Evolutionary conservation across 2,888 invertebrate genomes (phyloP).

Genomic region (Seira musarum): DNA sequence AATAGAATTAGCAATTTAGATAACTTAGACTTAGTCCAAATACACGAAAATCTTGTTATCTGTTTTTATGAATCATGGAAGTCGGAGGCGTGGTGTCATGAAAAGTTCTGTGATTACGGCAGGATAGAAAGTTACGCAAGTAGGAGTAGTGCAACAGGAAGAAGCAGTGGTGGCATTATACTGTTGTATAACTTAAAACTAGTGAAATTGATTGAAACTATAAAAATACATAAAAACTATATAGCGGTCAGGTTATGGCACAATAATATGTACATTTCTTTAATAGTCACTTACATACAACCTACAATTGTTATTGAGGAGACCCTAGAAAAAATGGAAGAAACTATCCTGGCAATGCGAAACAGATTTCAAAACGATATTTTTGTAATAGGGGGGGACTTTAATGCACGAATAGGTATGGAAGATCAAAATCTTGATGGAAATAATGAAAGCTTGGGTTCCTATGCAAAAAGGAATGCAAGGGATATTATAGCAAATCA

Average conservation of each 20-base stretch:
- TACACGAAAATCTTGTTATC: conserved; percentile 14
- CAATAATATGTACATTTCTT: not conserved
- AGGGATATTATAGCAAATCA: not conserved
- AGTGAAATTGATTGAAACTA: not conserved
- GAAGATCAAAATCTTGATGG: not conserved
- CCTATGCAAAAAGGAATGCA: not conserved
- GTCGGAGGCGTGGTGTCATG: not conserved
- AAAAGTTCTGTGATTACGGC: not conserved
- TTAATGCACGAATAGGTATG: not conserved
- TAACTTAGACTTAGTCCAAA: not conserved
- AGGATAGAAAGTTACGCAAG: not conserved
- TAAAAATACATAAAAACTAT: not conserved
- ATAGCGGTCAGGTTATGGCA: not conserved
- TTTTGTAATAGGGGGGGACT: not conserved
- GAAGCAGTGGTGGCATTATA: conserved; percentile 3
- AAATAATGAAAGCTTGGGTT: too few relatives aligned
- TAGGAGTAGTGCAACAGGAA: not conserved
- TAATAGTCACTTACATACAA: not conserved
- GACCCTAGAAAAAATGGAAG: not conserved
- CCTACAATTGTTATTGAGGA: not conserved
- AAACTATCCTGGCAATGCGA: not conserved
- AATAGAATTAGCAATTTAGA: not conserved
- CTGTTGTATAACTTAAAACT: not conserved
- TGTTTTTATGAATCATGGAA: not conserved
- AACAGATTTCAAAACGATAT: not conserved